Evolutionary conservation across 2,888 invertebrate species (phyloP).

Genomic region (Hermaeophaga mercurialis): DNA sequence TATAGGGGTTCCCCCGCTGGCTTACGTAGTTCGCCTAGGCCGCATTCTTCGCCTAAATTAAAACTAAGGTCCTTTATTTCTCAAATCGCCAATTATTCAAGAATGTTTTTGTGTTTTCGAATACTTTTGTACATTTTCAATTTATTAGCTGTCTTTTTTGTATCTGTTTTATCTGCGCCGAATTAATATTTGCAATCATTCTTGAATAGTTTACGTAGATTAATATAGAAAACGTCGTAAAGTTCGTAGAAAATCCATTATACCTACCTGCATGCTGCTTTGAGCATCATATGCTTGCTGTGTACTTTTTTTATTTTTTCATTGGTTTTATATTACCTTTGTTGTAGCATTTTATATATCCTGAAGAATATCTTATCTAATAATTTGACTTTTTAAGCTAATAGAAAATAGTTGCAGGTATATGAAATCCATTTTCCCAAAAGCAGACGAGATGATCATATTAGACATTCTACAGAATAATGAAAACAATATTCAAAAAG

Average conservation of each 20-base stretch:
- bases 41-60: constrained; percentile 89
- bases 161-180: too few relatives aligned
- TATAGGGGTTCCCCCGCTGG: constrained; percentile 65
- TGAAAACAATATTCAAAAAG: constrained; percentile 89
- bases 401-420: constrained; percentile 66
- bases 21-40: constrained; percentile 64
- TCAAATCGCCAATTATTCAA: constrained; percentile 18
- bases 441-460: constrained; percentile 86
- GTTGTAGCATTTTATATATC: not conserved
- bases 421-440: constrained; percentile 88
- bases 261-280: constrained; percentile 27
- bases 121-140: too few relatives aligned
- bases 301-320: constrained; percentile 2
- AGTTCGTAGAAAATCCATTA: constrained; percentile 16
- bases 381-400: constrained; percentile 17
- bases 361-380: too few relatives aligned
- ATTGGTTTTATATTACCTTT: not conserved
- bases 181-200: not conserved
- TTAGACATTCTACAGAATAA: constrained; percentile 82
- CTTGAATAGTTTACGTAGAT: constrained; percentile 23
- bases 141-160: too few relatives aligned
- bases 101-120: constrained; percentile 26
- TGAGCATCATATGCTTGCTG: constrained; percentile 13
- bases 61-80: constrained; percentile 76
- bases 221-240: constrained; percentile 14